Conservation (phyloP, 2,797 vertebrate species). For the Phataginus tricuspis region DNA sequence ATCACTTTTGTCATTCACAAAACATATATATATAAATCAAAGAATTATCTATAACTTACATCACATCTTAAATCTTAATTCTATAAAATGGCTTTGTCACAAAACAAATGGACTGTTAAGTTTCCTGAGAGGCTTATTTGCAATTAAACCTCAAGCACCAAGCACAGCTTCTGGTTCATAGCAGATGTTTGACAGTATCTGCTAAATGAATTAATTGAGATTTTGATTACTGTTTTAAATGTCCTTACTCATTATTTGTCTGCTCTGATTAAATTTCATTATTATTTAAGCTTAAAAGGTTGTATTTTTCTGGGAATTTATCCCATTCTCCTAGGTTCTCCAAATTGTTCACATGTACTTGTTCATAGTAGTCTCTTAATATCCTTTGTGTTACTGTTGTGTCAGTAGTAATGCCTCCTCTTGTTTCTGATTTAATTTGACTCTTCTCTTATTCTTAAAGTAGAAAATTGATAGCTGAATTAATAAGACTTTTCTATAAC, state of each 20-base stretch:
- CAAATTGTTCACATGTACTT: no score
- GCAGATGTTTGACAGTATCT: not conserved
- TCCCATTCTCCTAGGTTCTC: no score
- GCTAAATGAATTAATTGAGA: slow-evolving; percentile 16
- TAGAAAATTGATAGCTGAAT: not conserved
- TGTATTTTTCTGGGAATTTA: no score
- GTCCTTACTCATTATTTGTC: no score
- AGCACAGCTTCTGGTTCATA: not conserved
- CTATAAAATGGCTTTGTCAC: not conserved
- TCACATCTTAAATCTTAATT: slow-evolving; percentile 34
- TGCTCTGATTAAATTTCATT: no score
- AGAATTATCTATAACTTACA: not conserved
- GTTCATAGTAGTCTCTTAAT: no score
- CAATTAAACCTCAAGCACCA: not conserved
- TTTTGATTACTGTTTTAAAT: no score
- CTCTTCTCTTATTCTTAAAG: not conserved
- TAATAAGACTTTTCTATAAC: not conserved
- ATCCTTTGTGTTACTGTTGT: no score
- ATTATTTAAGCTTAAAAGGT: no score
- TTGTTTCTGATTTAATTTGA: no score
- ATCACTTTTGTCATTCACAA: not conserved
- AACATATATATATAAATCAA: not conserved
- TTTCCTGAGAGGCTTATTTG: not conserved
- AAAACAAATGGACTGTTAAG: not conserved
- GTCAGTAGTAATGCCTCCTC: no score